These are phyloP conservation scores for Cheilosia variabilis DNA, from an alignment of 2,888 invertebrate species.

Conservation along the genomic window DNA sequence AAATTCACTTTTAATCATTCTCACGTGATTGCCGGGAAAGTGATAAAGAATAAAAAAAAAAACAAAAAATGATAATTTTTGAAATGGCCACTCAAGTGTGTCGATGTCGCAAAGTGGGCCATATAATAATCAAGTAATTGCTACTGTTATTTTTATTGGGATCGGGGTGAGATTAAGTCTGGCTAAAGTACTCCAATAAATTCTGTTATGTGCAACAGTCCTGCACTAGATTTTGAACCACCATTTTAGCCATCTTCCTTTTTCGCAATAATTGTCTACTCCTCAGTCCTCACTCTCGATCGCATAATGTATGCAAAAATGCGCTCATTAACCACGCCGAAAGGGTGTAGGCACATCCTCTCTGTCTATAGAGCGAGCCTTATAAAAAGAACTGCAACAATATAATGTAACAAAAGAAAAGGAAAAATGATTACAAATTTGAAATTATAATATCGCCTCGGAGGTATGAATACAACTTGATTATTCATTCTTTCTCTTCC, in stretches of 20 bases:
- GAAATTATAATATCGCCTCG: conserved; percentile 63
- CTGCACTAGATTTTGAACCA: neutral
- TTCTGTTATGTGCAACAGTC: too few relatives aligned
- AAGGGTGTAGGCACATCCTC: conserved; percentile 34
- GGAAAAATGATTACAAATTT: conserved; percentile 42
- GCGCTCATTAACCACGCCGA: conserved; percentile 19
- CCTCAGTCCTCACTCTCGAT: neutral
- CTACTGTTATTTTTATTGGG: conserved; percentile 51
- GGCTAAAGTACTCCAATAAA: neutral
- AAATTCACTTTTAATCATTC: conserved; percentile 17
- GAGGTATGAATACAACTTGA: conserved; percentile 61
- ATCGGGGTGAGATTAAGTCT: conserved; percentile 35
- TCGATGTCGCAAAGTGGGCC: conserved; percentile 18
- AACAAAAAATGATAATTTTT: conserved; percentile 19
- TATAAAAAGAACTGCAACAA: conserved; percentile 29
- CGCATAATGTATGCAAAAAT: conserved; percentile 24
- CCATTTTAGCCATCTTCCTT: neutral
- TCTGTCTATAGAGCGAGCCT: neutral
- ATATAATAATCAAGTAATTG: conserved; percentile 65
- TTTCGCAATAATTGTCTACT: conserved; percentile 2
- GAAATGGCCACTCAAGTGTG: conserved; percentile 41
- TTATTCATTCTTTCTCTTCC: conserved; percentile 55
- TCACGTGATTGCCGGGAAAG: conserved; percentile 29
- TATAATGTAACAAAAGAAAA: neutral
- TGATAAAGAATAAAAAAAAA: conserved; percentile 10